phyloP scores from a whole-genome alignment of 92 coral and sea anemone species.

The Galaxea fascicularis region DNA sequence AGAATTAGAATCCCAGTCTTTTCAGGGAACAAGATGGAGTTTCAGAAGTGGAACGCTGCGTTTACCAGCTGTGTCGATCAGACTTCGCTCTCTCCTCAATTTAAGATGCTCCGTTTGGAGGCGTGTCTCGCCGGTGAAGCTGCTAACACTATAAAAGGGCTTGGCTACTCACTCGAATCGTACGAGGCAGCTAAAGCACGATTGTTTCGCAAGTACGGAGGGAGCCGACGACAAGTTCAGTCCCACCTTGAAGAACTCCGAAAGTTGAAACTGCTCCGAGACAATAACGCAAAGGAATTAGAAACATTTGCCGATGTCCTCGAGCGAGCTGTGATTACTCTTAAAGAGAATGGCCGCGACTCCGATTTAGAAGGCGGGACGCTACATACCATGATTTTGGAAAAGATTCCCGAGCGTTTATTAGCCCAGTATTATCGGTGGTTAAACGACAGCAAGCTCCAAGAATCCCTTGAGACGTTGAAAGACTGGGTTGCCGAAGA shows the following conservation, averaged over 20 bases:
- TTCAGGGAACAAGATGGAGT: constrained; percentile 62
- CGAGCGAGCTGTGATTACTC: constrained; percentile 56
- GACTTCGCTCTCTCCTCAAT: constrained; percentile 62
- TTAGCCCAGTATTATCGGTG: constrained; percentile 59
- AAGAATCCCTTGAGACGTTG: neutral
- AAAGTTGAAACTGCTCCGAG: neutral
- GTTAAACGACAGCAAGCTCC: constrained; percentile 20
- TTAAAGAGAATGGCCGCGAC: constrained; percentile 58
- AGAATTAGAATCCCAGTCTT: constrained; percentile 24
- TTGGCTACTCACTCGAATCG: constrained; percentile 63
- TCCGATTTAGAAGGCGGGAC: constrained; percentile 70
- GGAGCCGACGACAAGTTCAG: neutral
- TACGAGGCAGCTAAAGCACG: constrained; percentile 51
- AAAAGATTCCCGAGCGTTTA: constrained; percentile 65
- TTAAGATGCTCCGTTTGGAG: constrained; percentile 75
- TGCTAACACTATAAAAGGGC: constrained; percentile 63
- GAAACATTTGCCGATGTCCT: constrained; percentile 18
- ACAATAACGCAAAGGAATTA: constrained; percentile 11
- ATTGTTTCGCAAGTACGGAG: neutral
- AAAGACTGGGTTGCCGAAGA: constrained; percentile 24
- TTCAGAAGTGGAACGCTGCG: constrained; percentile 61
- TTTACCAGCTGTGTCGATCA: constrained; percentile 70
- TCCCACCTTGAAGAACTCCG: neutral
- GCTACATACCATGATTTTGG: constrained; percentile 61
- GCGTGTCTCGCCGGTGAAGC: constrained; percentile 67